Evolutionary conservation across 2,113 vertebrate genomes (phyloP), one percentile per base, ranked within the genome.

Genomic region (Phodopus roborovskii): DNA sequence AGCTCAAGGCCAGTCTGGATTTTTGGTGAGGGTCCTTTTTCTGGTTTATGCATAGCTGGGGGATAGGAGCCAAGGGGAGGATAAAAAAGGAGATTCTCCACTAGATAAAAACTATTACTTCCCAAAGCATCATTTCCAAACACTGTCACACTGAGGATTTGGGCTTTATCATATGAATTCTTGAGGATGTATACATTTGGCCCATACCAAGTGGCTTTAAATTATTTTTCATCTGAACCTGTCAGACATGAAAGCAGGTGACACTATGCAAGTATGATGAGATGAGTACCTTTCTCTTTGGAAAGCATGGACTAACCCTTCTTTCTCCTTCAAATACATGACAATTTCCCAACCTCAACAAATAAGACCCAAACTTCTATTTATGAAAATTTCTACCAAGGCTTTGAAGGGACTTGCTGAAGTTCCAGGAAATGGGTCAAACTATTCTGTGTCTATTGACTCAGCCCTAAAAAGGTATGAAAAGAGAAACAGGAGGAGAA

Each of bases 341-440:
- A 8, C 50, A 39, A 26, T 88, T 64, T 48, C 50, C 19, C 36
- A 58, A 24, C 8, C 58, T 75, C 45, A 28, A 30, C 53, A 78
- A n/a, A 73, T 68, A 95, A 83, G 64, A 39, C 58, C 20, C n/a
- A 75, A 7, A 53, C 90, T 87, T 96, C 62, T 30, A 30, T 86
- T 87, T 22, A 73, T 87, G 87, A 92, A 79, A 86, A 66, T 89
- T 73, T 87, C 15, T 50, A 78, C 30, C 11, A 88, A 82, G 10
- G 10, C 19, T 89, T 86, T 62, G 75, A 39, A 77, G 48, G 60
- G 15, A 88, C 42, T 2, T 64, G 24, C 66, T 20, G n/a, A 62
- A 93, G 83, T 73, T n/a, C 28, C 45, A 36, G n/a, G 48, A 39
- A 42, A 87, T 8, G 42, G 16, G 36, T 81, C 45, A 50, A 22